Base-by-base conservation (phyloP, 1,140 invertebrate genomes). In the Anthonomus grandis region DNA sequence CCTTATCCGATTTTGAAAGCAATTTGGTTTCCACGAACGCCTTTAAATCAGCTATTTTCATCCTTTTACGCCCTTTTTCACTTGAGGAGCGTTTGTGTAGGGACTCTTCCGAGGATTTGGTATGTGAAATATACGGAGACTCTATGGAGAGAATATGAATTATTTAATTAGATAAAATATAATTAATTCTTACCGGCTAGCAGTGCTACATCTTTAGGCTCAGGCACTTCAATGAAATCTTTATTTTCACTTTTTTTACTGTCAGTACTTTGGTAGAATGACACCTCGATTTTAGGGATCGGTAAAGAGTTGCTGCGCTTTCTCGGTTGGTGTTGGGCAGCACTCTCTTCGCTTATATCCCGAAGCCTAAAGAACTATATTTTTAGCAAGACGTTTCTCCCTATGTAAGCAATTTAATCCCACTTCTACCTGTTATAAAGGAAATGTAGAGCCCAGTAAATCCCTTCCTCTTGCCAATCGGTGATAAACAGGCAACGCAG, bases 401-500 rank as follows among this genome's bases (percentile, higher is more conserved):
- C n/a, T n/a, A n/a, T n/a, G n/a, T n/a, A n/a, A n/a, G n/a, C n/a
- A n/a, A n/a, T n/a, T n/a, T n/a, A n/a, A n/a, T n/a, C n/a, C n/a
- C 24, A 9, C 10, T 47, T 72, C 0, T 45, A 91, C 91, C 92
- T 84, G 67, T 93, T 90, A 62, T 91, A 90, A 37, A 95, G 76
- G 76, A 88, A 99, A 71, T 94, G 89, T n/a, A 98, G 74, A 21
- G 92, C 93, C 97, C 97, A 99, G 76, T 89, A 93, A 21, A 98
- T 86, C 1, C 97, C 97, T 75, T 98, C 95, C 74, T 98, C 95
- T 66, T 91, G 86, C 97, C 97, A 99, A 69, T 97, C 93, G 0
- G 90, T 83, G 55, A 96, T 90, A 74, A 98, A 97, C n/a, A 99
- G 80, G 75, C 95, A 98, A 46, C 95, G 81, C 18, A 99, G 71